A percentile compares a stretch with the other conserved stretches of the same genome.
These are phyloP conservation scores for Tamias sibiricus DNA, from an alignment of 2,113 vertebrate species.

Conservation along the genomic window DNA sequence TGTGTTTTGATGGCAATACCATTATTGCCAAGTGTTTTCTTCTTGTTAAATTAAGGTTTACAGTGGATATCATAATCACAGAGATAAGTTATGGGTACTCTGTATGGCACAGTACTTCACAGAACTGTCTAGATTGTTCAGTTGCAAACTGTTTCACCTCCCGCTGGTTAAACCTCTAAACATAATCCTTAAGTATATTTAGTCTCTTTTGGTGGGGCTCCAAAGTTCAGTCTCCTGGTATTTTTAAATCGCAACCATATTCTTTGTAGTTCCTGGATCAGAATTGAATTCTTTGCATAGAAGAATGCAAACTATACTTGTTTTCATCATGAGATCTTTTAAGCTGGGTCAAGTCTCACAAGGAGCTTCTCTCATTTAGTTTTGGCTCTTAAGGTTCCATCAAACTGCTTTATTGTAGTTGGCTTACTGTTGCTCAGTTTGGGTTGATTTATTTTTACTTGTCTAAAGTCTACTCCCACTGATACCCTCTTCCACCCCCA, in stretches of 20 bases:
- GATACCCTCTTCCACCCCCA: background rate
- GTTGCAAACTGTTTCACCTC: background rate
- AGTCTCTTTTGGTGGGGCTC: background rate
- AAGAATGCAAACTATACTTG: background rate
- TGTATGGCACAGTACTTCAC: background rate
- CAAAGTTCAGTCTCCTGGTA: slow-evolving; percentile 28
- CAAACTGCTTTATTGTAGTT: background rate
- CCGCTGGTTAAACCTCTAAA: slow-evolving; percentile 46
- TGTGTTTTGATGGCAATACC: background rate
- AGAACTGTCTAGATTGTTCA: background rate
- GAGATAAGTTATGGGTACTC: background rate
- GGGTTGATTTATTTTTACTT: slow-evolving; percentile 20
- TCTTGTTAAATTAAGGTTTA: slow-evolving; percentile 34
- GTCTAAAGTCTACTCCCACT: background rate
- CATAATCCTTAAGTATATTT: background rate
- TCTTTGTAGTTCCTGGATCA: background rate
- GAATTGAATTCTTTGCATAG: background rate
- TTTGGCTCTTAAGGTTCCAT: background rate
- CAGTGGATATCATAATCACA: background rate
- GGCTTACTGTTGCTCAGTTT: background rate
- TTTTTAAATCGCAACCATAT: slow-evolving; percentile 45
- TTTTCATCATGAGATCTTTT: slow-evolving; percentile 17
- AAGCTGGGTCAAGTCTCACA: slow-evolving; percentile 54
- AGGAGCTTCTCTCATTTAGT: slow-evolving; percentile 25
- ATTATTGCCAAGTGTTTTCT: slow-evolving; percentile 1